Percentiles rank a stretch among this genome's conserved stretches.
phyloP scores from a whole-genome alignment of 2,113 vertebrate genomes.

The Crotophaga sulcirostris region DNA sequence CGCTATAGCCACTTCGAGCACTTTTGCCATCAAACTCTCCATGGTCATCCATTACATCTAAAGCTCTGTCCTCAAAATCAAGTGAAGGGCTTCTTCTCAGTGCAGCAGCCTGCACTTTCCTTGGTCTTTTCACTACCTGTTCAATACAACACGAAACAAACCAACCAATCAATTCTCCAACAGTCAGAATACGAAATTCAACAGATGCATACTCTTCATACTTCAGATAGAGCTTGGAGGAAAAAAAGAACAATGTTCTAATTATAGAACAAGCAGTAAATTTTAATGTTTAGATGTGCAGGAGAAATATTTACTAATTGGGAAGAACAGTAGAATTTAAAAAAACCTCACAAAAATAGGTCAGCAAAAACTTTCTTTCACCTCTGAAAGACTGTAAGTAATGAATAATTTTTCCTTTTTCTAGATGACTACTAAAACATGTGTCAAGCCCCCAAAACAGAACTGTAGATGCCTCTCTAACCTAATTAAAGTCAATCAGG shows the following conservation, averaged over 20 bases:
- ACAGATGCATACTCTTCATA: background rate
- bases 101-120: conserved; percentile 79
- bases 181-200: background rate
- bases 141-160: background rate
- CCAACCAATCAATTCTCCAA: background rate
- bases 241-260: background rate
- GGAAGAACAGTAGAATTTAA: background rate
- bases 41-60: conserved; percentile 82
- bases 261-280: background rate
- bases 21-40: conserved; percentile 86
- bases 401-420: background rate
- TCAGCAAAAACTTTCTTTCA: background rate
- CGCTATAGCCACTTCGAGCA: conserved; percentile 83
- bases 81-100: conserved; percentile 78
- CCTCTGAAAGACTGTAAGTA: background rate
- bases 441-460: background rate
- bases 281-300: background rate
- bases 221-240: background rate
- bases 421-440: background rate
- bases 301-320: background rate
- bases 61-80: conserved; percentile 80
- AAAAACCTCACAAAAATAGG: background rate
- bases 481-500: background rate
- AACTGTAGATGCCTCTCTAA: background rate
- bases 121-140: conserved; percentile 90